These are phyloP conservation scores for Frankliniella fusca DNA, from an alignment of 2,888 invertebrate genomes.

Conservation along the genomic window DNA sequence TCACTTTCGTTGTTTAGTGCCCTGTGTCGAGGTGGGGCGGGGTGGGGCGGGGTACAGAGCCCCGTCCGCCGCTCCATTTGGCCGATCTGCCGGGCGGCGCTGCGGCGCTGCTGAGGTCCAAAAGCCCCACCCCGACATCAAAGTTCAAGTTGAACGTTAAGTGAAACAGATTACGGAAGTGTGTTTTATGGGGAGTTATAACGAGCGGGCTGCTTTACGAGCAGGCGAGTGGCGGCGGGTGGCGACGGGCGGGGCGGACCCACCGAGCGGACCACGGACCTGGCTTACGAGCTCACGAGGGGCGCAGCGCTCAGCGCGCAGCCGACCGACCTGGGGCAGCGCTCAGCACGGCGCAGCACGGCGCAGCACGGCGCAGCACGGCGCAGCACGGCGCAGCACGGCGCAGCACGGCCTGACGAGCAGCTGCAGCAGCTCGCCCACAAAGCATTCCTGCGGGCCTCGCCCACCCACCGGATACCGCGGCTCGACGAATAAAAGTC, in stretches of 20 bases:
- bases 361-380: too few species aligned
- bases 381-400: too few species aligned
- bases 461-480: background rate
- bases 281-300: too few species aligned
- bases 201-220: conserved; percentile 2
- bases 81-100: background rate
- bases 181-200: conserved; percentile 17
- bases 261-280: too few species aligned
- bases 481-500: background rate
- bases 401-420: too few species aligned
- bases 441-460: background rate
- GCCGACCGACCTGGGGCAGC: too few species aligned
- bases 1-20: too few species aligned
- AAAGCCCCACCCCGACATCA: conserved; percentile 1
- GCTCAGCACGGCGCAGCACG: too few species aligned
- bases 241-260: too few species aligned
- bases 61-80: background rate
- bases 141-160: conserved; percentile 17
- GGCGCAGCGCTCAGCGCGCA: too few species aligned
- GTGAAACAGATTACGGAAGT: conserved; percentile 20
- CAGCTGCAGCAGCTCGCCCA: background rate
- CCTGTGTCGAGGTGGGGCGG: too few species aligned
- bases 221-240: background rate
- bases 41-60: background rate
- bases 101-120: background rate